phyloP scores from a whole-genome alignment of 2,888 invertebrate genomes.

The Cryptocheilus praepositus region DNA sequence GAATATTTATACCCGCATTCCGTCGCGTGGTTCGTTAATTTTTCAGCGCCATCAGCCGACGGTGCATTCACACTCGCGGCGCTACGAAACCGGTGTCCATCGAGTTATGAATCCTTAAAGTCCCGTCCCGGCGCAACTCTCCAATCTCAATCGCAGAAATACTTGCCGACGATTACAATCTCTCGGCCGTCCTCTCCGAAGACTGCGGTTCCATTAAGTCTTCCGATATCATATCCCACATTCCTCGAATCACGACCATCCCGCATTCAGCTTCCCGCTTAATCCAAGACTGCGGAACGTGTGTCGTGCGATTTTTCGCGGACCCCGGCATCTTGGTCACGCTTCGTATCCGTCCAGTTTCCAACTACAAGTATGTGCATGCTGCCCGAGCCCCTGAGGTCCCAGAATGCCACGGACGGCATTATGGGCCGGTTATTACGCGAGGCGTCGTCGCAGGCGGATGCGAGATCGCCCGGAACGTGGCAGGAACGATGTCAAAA shows the following conservation, averaged over 20 bases:
- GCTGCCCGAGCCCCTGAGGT: conserved; percentile 35
- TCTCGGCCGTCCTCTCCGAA: no score
- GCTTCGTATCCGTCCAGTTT: conserved; percentile 41
- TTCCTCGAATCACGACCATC: conserved; percentile 5
- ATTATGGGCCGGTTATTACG: conserved; percentile 53
- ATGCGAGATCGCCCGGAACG: conserved; percentile 51
- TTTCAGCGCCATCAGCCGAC: no score
- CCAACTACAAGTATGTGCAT: conserved; percentile 10
- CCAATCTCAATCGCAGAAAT: no score
- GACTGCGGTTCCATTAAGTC: no score
- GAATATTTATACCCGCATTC: no score
- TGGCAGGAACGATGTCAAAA: conserved; percentile 48
- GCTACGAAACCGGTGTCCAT: no score
- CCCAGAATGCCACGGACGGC: conserved; percentile 49
- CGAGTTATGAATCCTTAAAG: no score
- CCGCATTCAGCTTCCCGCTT: no score
- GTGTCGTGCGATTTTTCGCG: conserved; percentile 1
- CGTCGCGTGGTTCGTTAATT: no score
- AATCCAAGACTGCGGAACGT: background rate
- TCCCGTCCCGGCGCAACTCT: no score
- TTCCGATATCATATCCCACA: conserved; percentile 11
- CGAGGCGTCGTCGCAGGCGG: conserved; percentile 40
- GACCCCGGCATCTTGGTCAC: conserved; percentile 44
- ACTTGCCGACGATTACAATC: no score
- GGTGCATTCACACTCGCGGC: no score